Evolutionary conservation across 2,113 vertebrate species (phyloP), one percentile per base, ranked within the genome.

Genomic region (Cairina moschata): DNA sequence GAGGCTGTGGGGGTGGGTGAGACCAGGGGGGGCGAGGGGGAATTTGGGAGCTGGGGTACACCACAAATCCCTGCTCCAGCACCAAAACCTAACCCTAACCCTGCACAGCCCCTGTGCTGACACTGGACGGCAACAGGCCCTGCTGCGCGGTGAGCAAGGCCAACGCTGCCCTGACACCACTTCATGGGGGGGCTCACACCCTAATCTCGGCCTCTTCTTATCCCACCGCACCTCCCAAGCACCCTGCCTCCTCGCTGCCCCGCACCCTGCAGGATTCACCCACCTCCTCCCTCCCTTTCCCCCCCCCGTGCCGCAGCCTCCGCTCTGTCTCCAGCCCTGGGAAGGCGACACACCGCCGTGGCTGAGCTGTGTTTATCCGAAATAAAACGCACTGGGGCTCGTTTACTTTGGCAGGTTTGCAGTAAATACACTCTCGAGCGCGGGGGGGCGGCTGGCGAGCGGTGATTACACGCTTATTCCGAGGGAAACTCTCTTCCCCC

Each of bases 401-500:
- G 91, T 97, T 97, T 94, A 90, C 88, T 97, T 97, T 96, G 97
- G 97, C 97, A 91, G 84, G 23, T 90, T 92, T 80, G 97, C 93
- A 93, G 96, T 98, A 97, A 97, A 97, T 96, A 96, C 80, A 38
- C 95, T 81, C 89, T 77, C 76, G 59, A 91, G 96, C 88, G 1
- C 48, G 93, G 97, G 96, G 96, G 97, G 98, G 97, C 95, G 96
- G 98, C 97, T 98, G 97, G 83, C 7, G n/a, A 93, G 89, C 55
- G 50, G 83, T 56, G 92, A 96, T 98, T 96, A 95, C 97, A 93
- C 4, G 50, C 98, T 97, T 87, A 94, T 98, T 97, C 97, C 85
- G n/a, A 93, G 96, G 97, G 96, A 98, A 98, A 98, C 97, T 94
- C 95, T 97, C 36, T 36, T 36, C 97, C 56, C 93, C 95, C 55